Evolutionary conservation across 2,888 invertebrate species (phyloP).

Genomic region (Epinotia nisella): DNA sequence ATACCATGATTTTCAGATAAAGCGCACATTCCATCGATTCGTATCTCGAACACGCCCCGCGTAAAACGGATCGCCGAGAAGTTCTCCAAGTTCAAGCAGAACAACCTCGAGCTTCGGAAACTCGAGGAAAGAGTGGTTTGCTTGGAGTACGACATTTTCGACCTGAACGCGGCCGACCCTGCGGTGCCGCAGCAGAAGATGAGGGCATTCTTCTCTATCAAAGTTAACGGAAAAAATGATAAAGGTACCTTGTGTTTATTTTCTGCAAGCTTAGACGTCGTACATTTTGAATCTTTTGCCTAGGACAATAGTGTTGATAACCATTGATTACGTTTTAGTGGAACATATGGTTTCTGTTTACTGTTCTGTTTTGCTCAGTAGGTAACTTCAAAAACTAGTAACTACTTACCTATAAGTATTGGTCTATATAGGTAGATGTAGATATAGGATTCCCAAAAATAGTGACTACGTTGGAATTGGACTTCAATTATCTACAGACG

Average conservation of each 20-base stretch:
- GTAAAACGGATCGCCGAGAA: slow-evolving; percentile 73
- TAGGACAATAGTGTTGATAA: too few species aligned
- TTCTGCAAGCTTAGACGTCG: too few species aligned
- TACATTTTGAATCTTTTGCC: too few species aligned
- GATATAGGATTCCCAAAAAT: too few species aligned
- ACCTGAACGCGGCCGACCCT: slow-evolving; percentile 45
- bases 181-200: slow-evolving; percentile 61
- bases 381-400: too few species aligned
- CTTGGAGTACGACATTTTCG: slow-evolving; percentile 72
- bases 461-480: too few species aligned
- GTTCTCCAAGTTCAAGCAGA: slow-evolving; percentile 65
- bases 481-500: too few species aligned
- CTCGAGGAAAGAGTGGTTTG: slow-evolving; percentile 75
- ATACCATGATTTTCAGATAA: slow-evolving; percentile 14
- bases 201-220: slow-evolving; percentile 72
- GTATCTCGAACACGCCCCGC: slow-evolving; percentile 65
- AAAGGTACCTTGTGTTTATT: slow-evolving; percentile 42
- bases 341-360: too few species aligned
- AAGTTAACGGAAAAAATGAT: slow-evolving; percentile 49
- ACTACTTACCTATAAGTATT: too few species aligned
- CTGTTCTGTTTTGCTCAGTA: too few species aligned
- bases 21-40: slow-evolving; percentile 34
- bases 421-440: too few species aligned
- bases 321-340: too few species aligned
- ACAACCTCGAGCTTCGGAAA: slow-evolving; percentile 68